Conservation (phyloP, 2,797 vertebrate species). For the Gymnothorax reevesii region DNA sequence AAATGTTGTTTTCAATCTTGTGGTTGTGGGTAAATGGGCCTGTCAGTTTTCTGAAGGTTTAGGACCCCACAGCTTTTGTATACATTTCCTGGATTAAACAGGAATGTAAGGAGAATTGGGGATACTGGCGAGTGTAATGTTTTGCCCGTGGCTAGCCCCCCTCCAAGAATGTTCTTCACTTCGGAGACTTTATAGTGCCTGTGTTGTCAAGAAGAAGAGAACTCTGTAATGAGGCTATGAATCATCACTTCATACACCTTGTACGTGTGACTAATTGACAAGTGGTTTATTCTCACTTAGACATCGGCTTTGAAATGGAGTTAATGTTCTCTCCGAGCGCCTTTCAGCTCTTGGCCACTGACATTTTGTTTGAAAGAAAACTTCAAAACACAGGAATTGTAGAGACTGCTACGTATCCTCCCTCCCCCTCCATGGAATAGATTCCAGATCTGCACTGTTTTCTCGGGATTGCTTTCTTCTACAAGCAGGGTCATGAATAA, state of each 20-base stretch:
- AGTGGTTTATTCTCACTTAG: not conserved
- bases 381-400: slow-evolving; percentile 8
- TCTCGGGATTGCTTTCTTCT: not conserved
- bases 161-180: not conserved
- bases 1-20: not conserved
- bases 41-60: not conserved
- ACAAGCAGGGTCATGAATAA: slow-evolving; percentile 9
- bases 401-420: not conserved
- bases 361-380: slow-evolving; percentile 11
- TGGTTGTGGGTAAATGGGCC: not conserved
- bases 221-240: not conserved
- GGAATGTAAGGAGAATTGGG: not conserved
- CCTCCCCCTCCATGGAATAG: not conserved
- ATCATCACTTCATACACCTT: not conserved
- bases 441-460: slow-evolving; percentile 4
- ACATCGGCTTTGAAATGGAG: not conserved
- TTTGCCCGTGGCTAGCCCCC: not conserved
- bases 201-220: not conserved
- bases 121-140: not conserved
- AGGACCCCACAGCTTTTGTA: not conserved
- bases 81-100: no score
- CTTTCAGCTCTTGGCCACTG: not conserved
- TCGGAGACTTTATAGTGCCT: not conserved
- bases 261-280: not conserved
- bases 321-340: not conserved